Evolutionary conservation across 2,797 vertebrate genomes (phyloP).

Genomic region (Nyctalus aviator): DNA sequence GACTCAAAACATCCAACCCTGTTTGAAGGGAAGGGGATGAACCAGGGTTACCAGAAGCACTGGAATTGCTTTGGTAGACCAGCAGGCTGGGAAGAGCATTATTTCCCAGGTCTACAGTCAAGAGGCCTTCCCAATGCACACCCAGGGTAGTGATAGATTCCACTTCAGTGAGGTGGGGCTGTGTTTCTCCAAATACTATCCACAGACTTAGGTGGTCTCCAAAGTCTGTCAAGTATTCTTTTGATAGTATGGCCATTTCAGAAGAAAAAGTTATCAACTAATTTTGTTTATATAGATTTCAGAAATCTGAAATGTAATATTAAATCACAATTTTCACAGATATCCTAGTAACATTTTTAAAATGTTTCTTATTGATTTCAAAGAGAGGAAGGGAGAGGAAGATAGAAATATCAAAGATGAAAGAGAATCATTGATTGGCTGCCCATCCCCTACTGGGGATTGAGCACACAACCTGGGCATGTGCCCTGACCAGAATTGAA

Average conservation of each 20-base stretch:
- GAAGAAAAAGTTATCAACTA: neutral
- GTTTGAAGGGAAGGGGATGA: neutral
- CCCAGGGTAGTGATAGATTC: neutral
- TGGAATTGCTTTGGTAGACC: neutral
- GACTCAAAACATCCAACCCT: neutral
- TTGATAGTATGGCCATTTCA: neutral
- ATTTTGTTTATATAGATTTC: conserved; percentile 29
- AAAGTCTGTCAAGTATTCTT: neutral
- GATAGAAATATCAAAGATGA: neutral
- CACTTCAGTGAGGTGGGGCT: neutral
- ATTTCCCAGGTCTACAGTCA: neutral
- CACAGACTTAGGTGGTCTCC: neutral
- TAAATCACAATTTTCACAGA: neutral
- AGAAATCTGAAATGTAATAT: conserved; percentile 34
- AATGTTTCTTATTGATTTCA: neutral
- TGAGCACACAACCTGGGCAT: too few relatives aligned
- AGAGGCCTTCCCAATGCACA: neutral
- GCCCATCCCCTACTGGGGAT: too few relatives aligned
- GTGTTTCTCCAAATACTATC: neutral
- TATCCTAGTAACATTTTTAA: neutral
- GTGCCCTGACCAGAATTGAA: too few relatives aligned
- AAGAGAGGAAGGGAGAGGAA: neutral
- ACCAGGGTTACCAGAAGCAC: neutral
- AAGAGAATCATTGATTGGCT: too few relatives aligned
- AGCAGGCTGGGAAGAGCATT: neutral